Percentiles rank a stretch among this genome's conserved stretches.
Conservation (phyloP, 2,888 invertebrate species). For the Prenolepis imparis region DNA sequence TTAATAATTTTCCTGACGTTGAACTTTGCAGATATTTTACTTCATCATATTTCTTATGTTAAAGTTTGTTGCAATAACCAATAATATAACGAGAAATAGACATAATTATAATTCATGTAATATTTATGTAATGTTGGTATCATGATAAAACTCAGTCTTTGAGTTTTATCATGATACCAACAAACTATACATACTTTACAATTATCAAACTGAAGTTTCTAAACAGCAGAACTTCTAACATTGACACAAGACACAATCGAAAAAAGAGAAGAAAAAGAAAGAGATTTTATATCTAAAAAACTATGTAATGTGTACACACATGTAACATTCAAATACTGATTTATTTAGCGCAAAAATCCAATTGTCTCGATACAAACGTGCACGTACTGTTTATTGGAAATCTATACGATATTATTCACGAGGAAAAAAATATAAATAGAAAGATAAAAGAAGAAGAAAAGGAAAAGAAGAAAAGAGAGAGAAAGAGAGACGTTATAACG, state of each 20-base stretch:
- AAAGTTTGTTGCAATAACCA: too few relatives aligned
- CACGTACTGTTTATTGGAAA: not conserved
- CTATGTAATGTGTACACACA: not conserved
- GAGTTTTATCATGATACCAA: conserved; percentile 25
- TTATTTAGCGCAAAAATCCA: not conserved
- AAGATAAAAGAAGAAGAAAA: not conserved
- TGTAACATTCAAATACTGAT: not conserved
- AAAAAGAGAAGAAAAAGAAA: not conserved
- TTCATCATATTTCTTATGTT: too few relatives aligned
- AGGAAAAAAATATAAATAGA: too few relatives aligned
- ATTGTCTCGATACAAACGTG: not conserved
- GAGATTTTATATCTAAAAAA: not conserved
- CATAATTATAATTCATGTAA: not conserved
- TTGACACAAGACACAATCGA: not conserved
- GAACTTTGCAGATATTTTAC: not conserved
- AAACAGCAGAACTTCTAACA: not conserved
- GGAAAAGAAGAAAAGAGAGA: not conserved
- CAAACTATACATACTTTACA: conserved; percentile 2
- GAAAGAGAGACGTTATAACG: conserved; percentile 5
- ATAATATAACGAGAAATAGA: not conserved
- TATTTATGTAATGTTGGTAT: not conserved
- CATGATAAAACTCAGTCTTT: too few relatives aligned
- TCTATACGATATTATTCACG: conserved; percentile 27
- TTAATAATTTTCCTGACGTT: not conserved
- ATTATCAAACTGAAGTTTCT: conserved; percentile 21